Evolutionary conservation across 2,113 vertebrate species (phyloP), one percentile per base, ranked within the genome.

Genomic region (Oxygymnocypris stewartii): DNA sequence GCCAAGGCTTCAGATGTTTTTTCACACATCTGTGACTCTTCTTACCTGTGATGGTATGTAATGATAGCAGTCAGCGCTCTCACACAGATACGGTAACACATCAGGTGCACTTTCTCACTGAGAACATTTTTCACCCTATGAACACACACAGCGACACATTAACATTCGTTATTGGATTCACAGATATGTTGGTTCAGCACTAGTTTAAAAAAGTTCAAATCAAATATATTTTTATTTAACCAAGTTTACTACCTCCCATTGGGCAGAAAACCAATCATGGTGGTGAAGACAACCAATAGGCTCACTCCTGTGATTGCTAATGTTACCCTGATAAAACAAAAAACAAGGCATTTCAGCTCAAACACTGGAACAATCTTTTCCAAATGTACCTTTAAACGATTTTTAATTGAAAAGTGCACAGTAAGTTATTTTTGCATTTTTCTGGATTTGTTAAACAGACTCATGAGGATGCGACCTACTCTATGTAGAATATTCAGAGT

Each of bases 231-330:
- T 37, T 10, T 3, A 23, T 80, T 10, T 18, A 31, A 71, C 4
- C 4, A 63, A 20, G 28, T 49, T 28, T 82, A 95, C 92, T 91
- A 99, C 98, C 96, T 96, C 91, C 97, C 97, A 37, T 95, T 96
- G 16, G 98, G 97, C 89, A 99, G 92, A 87, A 96, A 94, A 75
- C 98, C 98, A 87, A 99, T 93, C 86, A 99, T 16, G 1, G 96
- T 96, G 10, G 98, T 99, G 86, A 98, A 96, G 61, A 96, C 94
- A 87, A 99, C 97, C 83, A 99, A 93, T 75, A 99, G 94, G 82
- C 97, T 94, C 47, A 99, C 96, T 71, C 98, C 98, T 44, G 97
- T 99, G 87, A 99, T 96, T 0, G 98, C 98, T 85, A 99, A 95
- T 13, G 97, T 98, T 88, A 99, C 94, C 95, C 98, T 99, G 93